A percentile compares a stretch with the other conserved stretches of the same genome.
Evolutionary conservation across 2,113 vertebrate species (phyloP).

Genomic region (Paramisgurnus dabryanus): DNA sequence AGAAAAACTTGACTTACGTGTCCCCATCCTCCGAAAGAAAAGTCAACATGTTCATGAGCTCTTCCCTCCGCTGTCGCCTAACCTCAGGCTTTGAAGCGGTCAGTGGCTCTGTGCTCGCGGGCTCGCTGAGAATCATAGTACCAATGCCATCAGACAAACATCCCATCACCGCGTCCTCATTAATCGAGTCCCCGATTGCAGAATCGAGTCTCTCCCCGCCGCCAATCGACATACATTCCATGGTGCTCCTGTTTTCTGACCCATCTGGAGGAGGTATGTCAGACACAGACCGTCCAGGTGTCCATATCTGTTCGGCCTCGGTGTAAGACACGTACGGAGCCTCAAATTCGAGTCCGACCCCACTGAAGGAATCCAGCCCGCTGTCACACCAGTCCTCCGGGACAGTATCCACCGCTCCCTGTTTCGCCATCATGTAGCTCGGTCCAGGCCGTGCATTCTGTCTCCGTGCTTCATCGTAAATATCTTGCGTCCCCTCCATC

Average conservation of each 20-base stretch:
- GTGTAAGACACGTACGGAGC: slow-evolving; percentile 9
- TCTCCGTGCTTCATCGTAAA: slow-evolving; percentile 41
- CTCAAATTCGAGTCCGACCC: slow-evolving; percentile 53
- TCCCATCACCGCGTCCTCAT: slow-evolving; percentile 57
- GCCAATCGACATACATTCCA: slow-evolving; percentile 34
- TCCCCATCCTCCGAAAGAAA: slow-evolving; percentile 80
- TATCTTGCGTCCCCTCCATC: slow-evolving; percentile 22
- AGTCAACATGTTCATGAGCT: slow-evolving; percentile 63
- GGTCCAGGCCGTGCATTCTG: slow-evolving; percentile 39
- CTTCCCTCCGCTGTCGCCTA: slow-evolving; percentile 41
- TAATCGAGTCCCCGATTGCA: slow-evolving; percentile 65
- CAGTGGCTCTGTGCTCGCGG: not conserved
- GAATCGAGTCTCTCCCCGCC: slow-evolving; percentile 62
- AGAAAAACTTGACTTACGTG: slow-evolving; percentile 68
- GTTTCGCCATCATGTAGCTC: slow-evolving; percentile 41
- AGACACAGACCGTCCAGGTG: slow-evolving; percentile 3
- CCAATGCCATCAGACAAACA: slow-evolving; percentile 57
- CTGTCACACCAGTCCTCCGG: slow-evolving; percentile 79
- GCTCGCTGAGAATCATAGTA: slow-evolving; percentile 57
- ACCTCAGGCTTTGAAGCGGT: slow-evolving; percentile 19
- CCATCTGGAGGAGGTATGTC: not conserved
- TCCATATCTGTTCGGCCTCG: slow-evolving; percentile 37
- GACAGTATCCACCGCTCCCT: slow-evolving; percentile 20
- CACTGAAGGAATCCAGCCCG: slow-evolving; percentile 76
- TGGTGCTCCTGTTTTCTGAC: not conserved